Conservation (phyloP, 2,113 vertebrate genomes). For the Tragelaphus scriptus region DNA sequence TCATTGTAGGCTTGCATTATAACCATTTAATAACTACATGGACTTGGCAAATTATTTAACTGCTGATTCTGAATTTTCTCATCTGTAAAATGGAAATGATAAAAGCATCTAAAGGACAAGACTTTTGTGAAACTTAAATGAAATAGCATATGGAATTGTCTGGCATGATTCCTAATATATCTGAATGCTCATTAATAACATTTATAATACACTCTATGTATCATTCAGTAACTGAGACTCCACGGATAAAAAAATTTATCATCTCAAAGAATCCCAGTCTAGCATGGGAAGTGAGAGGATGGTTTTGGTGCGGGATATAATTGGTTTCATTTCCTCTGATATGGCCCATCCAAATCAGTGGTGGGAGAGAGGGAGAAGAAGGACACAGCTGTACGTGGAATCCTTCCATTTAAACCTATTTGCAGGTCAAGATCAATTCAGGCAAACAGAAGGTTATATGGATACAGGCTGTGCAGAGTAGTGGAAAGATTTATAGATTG, state of each 20-base stretch:
- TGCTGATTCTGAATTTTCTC: background rate
- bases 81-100: background rate
- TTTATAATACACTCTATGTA: background rate
- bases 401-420: background rate
- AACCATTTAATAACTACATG: background rate
- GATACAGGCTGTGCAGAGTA: background rate
- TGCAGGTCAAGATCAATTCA: background rate
- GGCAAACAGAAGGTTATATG: background rate
- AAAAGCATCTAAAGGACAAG: background rate
- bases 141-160: background rate
- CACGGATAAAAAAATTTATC: background rate
- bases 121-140: conserved; percentile 5
- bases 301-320: background rate
- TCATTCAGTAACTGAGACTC: background rate
- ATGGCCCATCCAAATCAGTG: background rate
- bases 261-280: background rate
- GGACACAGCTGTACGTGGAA: background rate
- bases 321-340: background rate
- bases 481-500: background rate
- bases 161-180: background rate
- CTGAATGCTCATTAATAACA: background rate
- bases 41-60: background rate
- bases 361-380: background rate
- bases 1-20: background rate
- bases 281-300: background rate